phyloP scores from a whole-genome alignment of 2,797 vertebrate species.

The Notamacropus eugenii region DNA sequence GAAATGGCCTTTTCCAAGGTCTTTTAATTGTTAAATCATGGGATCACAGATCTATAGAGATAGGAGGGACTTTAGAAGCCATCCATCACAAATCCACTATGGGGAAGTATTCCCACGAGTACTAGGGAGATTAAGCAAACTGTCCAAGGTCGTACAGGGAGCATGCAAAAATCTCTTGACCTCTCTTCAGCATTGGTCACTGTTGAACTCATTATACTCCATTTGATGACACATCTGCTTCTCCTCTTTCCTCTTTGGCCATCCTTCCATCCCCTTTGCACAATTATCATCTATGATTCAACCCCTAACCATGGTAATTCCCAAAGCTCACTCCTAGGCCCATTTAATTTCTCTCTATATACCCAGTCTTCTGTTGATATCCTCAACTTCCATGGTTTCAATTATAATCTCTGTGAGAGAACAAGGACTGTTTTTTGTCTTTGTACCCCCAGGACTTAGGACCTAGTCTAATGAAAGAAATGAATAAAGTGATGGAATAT shows the following conservation, averaged over 20 bases:
- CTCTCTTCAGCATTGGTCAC: background rate
- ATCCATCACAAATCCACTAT: background rate
- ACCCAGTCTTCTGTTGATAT: background rate
- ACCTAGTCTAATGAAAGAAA: background rate
- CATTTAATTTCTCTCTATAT: background rate
- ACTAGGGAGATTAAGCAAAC: background rate
- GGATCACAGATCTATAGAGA: background rate
- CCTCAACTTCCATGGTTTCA: background rate
- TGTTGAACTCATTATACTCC: background rate
- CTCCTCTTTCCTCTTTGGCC: background rate
- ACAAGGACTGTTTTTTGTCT: background rate
- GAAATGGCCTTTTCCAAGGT: background rate
- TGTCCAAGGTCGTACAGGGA: background rate
- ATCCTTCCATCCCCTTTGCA: background rate
- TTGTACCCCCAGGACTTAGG: background rate
- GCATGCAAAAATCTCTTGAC: background rate
- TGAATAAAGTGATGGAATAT: background rate
- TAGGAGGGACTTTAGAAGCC: background rate
- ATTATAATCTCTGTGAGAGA: background rate
- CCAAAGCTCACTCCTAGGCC: background rate
- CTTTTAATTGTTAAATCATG: background rate
- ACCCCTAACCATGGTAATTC: background rate
- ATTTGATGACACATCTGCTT: background rate
- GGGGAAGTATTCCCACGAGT: background rate
- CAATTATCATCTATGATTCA: too few species aligned